Percentiles rank a stretch among this genome's conserved stretches.
Evolutionary conservation across 2,797 vertebrate genomes (phyloP).

Genomic region (Masticophis lateralis): DNA sequence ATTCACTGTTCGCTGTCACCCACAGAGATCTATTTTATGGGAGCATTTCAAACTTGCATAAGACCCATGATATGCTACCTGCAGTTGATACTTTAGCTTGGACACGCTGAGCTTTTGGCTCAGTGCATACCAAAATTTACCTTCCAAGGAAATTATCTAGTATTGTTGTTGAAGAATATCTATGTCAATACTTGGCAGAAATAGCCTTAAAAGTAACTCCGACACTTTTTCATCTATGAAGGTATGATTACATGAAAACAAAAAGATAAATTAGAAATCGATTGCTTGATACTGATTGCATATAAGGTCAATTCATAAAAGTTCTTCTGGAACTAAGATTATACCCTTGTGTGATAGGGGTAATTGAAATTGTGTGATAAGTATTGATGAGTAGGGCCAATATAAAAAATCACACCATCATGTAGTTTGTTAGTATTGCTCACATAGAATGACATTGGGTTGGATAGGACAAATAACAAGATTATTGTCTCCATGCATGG

Average conservation of each 20-base stretch:
- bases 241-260: background rate
- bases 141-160: background rate
- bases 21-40: background rate
- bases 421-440: background rate
- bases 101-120: background rate
- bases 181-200: background rate
- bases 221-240: background rate
- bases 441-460: background rate
- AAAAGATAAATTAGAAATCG: background rate
- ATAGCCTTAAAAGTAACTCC: background rate
- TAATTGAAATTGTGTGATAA: background rate
- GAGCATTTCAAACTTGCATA: background rate
- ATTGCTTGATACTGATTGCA: background rate
- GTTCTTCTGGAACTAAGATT: background rate
- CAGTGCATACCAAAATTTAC: background rate
- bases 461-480: background rate
- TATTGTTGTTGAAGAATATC: background rate
- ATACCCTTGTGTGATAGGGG: background rate
- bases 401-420: background rate
- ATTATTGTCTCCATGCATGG: background rate
- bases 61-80: background rate
- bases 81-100: background rate
- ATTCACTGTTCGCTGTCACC: background rate
- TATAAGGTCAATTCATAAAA: background rate
- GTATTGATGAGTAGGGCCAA: background rate